Evolutionary conservation across 2,888 invertebrate genomes (phyloP).

Genomic region (Drosophila birchii): DNA sequence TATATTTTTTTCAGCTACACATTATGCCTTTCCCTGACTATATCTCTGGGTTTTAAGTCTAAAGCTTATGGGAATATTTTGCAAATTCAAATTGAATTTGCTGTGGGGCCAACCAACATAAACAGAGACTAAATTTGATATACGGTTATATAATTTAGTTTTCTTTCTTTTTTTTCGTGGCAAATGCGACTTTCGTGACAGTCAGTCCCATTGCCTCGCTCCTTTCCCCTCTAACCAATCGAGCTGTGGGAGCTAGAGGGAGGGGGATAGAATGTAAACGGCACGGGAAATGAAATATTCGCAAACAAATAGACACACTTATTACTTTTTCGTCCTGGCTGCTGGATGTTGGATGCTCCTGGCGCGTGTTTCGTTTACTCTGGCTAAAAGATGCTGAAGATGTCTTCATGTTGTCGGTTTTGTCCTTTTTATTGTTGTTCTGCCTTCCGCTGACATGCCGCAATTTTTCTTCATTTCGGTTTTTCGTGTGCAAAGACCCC

Average conservation of each 20-base stretch:
- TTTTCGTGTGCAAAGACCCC: constrained; percentile 32
- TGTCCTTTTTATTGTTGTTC: constrained; percentile 75
- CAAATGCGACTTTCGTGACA: constrained; percentile 28
- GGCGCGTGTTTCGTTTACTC: constrained; percentile 66
- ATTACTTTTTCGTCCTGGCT: constrained; percentile 71
- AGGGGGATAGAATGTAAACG: constrained; percentile 44
- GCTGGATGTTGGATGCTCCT: constrained; percentile 71
- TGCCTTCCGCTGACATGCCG: constrained; percentile 75
- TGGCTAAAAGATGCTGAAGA: constrained; percentile 46
- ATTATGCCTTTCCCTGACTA: not conserved
- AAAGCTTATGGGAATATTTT: constrained; percentile 8
- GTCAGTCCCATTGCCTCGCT: constrained; percentile 5
- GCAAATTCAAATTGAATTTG: constrained; percentile 20
- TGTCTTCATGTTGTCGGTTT: constrained; percentile 71
- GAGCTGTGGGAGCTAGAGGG: not conserved
- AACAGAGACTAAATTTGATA: constrained; percentile 30
- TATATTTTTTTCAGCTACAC: not conserved
- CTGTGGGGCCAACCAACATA: constrained; percentile 5
- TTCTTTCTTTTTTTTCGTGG: not conserved
- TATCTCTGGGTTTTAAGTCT: not conserved
- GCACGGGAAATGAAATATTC: constrained; percentile 80
- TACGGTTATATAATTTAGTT: constrained; percentile 37
- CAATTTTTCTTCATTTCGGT: constrained; percentile 75
- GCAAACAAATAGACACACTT: constrained; percentile 81
- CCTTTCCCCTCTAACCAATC: not conserved